Conservation (phyloP, 1,140 invertebrate genomes). For the Melanaphis sacchari region DNA sequence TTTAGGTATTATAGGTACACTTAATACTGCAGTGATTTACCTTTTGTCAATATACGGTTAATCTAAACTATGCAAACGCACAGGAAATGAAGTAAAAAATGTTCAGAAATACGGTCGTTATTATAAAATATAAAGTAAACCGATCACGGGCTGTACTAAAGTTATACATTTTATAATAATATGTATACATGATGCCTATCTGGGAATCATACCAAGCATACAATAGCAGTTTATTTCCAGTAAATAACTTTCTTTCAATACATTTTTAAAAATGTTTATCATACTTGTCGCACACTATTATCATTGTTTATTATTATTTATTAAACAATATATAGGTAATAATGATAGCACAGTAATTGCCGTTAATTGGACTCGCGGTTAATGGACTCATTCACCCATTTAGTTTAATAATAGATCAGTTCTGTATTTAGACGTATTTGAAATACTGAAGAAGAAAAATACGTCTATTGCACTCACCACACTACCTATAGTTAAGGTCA, state of each 20-base stretch:
- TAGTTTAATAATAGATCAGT: neutral
- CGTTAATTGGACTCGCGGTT: neutral
- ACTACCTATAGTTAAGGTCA: no score
- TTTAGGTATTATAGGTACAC: neutral
- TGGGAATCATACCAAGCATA: neutral
- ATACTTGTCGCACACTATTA: neutral
- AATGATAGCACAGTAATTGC: neutral
- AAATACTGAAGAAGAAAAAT: neutral
- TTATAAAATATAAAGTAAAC: neutral
- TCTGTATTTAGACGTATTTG: neutral
- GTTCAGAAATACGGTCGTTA: neutral
- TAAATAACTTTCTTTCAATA: neutral
- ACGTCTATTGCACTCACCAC: neutral
- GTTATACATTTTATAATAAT: neutral
- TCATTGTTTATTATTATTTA: neutral
- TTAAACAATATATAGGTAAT: neutral
- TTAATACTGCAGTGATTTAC: neutral
- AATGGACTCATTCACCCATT: neutral
- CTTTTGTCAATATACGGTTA: neutral
- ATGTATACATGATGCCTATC: neutral
- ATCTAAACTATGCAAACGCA: neutral
- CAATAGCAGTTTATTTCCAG: neutral
- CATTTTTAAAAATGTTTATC: neutral
- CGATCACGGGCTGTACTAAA: neutral
- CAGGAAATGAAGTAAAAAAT: neutral